A percentile compares a stretch with the other conserved stretches of the same genome.
These are phyloP conservation scores for Drosophila conformis DNA, from an alignment of 2,888 invertebrate species.

Conservation along the genomic window DNA sequence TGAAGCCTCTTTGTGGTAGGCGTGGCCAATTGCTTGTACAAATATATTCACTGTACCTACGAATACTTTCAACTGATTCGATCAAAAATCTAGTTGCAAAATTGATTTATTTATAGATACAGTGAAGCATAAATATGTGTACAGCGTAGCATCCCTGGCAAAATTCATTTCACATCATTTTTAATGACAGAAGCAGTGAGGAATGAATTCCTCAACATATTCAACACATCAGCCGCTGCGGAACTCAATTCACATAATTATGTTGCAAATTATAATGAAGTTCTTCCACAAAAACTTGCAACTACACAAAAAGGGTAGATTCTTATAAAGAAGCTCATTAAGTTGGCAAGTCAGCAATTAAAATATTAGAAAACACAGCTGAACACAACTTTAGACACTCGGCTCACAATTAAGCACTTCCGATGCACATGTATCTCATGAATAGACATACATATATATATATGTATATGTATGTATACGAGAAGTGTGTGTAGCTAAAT, in stretches of 20 bases:
- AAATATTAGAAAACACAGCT: slow-evolving; percentile 23
- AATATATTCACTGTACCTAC: not conserved
- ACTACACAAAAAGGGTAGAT: not conserved
- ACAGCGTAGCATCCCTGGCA: not conserved
- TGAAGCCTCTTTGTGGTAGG: not conserved
- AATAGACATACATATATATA: slow-evolving; percentile 1
- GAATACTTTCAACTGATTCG: not conserved
- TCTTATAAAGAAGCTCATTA: slow-evolving; percentile 5
- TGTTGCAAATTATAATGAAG: not conserved
- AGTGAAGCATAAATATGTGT: not conserved
- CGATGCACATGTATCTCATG: slow-evolving; percentile 1
- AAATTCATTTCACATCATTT: not conserved
- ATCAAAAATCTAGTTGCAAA: not conserved
- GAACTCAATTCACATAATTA: not conserved
- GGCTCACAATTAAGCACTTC: slow-evolving; percentile 41
- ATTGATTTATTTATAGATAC: not conserved
- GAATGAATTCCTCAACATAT: not conserved
- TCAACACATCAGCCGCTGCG: not conserved
- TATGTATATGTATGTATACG: not conserved
- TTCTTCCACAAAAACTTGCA: not conserved
- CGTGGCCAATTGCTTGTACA: slow-evolving; percentile 8
- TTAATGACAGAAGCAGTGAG: fast-evolving
- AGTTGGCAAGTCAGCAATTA: slow-evolving; percentile 30
- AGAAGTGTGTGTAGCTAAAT: slow-evolving; percentile 26
- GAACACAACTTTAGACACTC: not conserved